Percentiles rank a stretch among this genome's conserved stretches.
Conservation (phyloP, 2,888 invertebrate genomes). For the Biston stratarius region DNA sequence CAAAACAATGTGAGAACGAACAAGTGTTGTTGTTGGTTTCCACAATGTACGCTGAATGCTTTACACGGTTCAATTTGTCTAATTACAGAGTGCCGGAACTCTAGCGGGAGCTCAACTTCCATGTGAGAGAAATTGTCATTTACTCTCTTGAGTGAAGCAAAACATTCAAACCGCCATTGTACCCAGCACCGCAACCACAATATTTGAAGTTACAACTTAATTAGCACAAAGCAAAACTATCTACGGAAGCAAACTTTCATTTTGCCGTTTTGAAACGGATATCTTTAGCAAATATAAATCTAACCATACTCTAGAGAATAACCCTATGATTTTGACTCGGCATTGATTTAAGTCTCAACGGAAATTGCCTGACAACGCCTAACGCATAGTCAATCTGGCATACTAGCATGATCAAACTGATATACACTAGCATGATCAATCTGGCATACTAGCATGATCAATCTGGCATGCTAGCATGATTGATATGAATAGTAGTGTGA, state of each 20-base stretch:
- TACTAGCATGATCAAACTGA: no score
- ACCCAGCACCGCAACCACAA: conserved; percentile 8
- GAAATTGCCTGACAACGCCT: no score
- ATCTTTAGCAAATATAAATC: no score
- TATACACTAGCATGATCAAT: no score
- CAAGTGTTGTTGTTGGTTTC: conserved; percentile 37
- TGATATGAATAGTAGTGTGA: no score
- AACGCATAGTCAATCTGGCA: no score
- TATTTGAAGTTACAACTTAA: conserved; percentile 15
- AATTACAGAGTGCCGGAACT: conserved; percentile 19
- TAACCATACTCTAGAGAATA: no score
- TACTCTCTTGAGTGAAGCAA: conserved; percentile 22
- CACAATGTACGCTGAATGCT: conserved; percentile 31
- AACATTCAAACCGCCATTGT: conserved; percentile 22
- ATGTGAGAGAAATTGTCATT: conserved; percentile 22
- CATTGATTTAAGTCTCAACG: no score
- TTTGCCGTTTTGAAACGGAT: no score
- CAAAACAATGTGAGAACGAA: conserved; percentile 41
- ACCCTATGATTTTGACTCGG: no score
- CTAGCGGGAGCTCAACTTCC: conserved; percentile 21
- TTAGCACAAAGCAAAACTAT: conserved; percentile 7
- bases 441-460: no score
- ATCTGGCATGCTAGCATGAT: no score
- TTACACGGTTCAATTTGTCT: conserved; percentile 34
- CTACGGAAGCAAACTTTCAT: neutral